Evolutionary conservation across 2,797 vertebrate genomes (phyloP).

Genomic region (Brachymystax lenok): DNA sequence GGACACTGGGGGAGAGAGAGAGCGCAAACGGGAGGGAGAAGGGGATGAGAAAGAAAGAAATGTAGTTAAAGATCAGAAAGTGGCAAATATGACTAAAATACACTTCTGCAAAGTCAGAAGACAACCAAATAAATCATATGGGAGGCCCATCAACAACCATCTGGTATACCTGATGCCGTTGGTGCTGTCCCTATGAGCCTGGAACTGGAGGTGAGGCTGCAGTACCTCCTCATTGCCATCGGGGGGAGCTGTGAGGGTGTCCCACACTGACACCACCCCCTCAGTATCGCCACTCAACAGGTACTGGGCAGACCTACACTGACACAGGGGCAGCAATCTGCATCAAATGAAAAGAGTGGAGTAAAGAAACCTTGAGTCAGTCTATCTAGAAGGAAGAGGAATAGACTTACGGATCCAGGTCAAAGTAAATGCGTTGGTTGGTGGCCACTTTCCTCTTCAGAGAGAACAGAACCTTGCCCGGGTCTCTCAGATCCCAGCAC

Average conservation of each 20-base stretch:
- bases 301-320: slow-evolving; percentile 78
- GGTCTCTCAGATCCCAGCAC: slow-evolving; percentile 89
- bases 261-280: slow-evolving; percentile 83
- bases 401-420: slow-evolving; percentile 83
- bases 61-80: too few relatives aligned
- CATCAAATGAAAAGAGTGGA: too few relatives aligned
- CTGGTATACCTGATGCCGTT: slow-evolving; percentile 84
- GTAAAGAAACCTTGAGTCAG: too few relatives aligned
- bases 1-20: slow-evolving; percentile 66
- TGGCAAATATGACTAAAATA: too few relatives aligned
- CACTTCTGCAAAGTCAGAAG: too few relatives aligned
- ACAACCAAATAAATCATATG: too few relatives aligned
- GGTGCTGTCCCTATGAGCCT: slow-evolving; percentile 84
- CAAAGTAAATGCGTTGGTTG: slow-evolving; percentile 92
- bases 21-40: background rate
- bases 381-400: too few relatives aligned
- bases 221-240: slow-evolving; percentile 60
- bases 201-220: slow-evolving; percentile 78
- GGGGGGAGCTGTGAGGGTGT: slow-evolving; percentile 63
- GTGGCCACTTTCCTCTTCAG: slow-evolving; percentile 82
- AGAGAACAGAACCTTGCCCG: slow-evolving; percentile 78
- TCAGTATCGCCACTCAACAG: slow-evolving; percentile 83
- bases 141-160: too few relatives aligned
- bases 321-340: background rate
- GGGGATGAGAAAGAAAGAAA: background rate